phyloP scores from a whole-genome alignment of 2,113 vertebrate genomes.

The Neoarius graeffei region DNA sequence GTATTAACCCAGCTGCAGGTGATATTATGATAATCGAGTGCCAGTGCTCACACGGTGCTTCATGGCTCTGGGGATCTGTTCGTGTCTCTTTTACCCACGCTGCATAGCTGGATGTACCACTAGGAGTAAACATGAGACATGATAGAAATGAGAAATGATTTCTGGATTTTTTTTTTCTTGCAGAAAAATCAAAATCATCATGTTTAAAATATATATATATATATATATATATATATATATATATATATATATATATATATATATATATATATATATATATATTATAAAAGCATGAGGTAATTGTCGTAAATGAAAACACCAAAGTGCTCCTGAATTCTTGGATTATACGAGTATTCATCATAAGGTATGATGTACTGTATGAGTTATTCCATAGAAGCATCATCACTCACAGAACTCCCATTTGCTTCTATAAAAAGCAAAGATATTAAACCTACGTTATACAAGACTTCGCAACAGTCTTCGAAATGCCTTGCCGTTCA shows the following conservation, averaged over 20 bases:
- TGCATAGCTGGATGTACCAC: background rate
- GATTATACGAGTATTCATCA: background rate
- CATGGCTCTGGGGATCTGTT: background rate
- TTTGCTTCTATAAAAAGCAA: background rate
- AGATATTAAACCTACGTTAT: background rate
- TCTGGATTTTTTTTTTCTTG: background rate
- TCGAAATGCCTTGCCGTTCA: background rate
- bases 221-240: too few species aligned
- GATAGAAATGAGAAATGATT: background rate
- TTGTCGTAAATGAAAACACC: background rate
- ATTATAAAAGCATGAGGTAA: too few species aligned
- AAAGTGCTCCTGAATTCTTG: background rate
- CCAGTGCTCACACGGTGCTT: background rate
- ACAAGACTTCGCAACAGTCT: background rate
- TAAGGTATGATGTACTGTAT: background rate
- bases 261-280: background rate
- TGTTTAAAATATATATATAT: background rate
- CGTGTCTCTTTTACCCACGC: background rate
- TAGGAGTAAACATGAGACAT: background rate
- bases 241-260: background rate
- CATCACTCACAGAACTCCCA: too few species aligned
- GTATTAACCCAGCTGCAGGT: constrained; percentile 20
- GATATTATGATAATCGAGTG: background rate
- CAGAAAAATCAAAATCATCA: background rate
- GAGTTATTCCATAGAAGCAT: background rate